Conservation (phyloP, 2,888 invertebrate species). For the Acrocera orbiculus region DNA sequence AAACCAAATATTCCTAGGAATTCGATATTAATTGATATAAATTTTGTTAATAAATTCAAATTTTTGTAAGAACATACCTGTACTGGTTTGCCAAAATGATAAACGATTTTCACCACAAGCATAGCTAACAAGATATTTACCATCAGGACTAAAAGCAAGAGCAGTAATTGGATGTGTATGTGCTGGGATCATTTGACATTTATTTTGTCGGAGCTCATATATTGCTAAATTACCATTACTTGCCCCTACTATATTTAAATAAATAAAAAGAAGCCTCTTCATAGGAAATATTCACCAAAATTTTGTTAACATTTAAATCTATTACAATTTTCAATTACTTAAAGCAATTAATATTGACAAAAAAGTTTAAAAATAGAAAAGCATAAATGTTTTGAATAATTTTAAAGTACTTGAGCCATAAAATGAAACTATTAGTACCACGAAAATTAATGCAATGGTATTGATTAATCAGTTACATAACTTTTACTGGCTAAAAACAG, state of each 20-base stretch:
- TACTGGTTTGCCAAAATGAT: slow-evolving; percentile 94
- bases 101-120: slow-evolving; percentile 85
- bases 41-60: neutral
- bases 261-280: too few species aligned
- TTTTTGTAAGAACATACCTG: slow-evolving; percentile 38
- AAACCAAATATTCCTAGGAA: slow-evolving; percentile 78
- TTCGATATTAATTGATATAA: neutral
- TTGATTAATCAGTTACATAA: too few species aligned
- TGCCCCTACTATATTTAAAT: slow-evolving; percentile 43
- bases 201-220: slow-evolving; percentile 87
- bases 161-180: slow-evolving; percentile 84
- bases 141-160: slow-evolving; percentile 90
- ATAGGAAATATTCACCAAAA: too few species aligned
- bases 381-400: slow-evolving; percentile 2
- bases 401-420: too few species aligned
- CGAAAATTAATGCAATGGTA: too few species aligned
- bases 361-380: slow-evolving; percentile 1
- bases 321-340: slow-evolving; percentile 2
- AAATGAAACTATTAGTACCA: too few species aligned
- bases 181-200: slow-evolving; percentile 85
- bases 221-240: slow-evolving; percentile 83
- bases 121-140: slow-evolving; percentile 91
- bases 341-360: slow-evolving; percentile 3
- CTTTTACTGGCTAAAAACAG: too few species aligned
- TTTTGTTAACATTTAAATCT: neutral